Conservation (phyloP, 2,113 vertebrate genomes). For the Pungitius pungitius region DNA sequence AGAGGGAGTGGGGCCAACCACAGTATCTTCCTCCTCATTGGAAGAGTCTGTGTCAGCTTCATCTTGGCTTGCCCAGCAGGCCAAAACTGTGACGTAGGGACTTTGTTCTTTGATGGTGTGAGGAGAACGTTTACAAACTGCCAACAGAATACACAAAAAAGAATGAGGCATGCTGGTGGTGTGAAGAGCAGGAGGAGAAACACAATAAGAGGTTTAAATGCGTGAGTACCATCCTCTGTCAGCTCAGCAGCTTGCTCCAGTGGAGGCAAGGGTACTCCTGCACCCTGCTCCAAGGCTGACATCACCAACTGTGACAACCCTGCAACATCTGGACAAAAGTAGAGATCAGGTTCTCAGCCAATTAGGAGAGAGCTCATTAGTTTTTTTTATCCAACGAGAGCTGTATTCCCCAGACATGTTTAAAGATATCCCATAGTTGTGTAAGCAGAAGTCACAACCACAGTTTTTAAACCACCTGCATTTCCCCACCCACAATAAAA, state of each 20-base stretch:
- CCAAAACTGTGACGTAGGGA: conserved; percentile 21
- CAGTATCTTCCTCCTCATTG: conserved; percentile 64
- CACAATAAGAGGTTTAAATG: background rate
- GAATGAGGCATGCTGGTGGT: background rate
- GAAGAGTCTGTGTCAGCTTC: conserved; percentile 67
- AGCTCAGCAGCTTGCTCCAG: conserved; percentile 1
- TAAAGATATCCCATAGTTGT: background rate
- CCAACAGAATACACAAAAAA: background rate
- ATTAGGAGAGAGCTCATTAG: background rate
- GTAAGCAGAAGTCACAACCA: too few species aligned
- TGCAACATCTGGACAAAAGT: conserved; percentile 58
- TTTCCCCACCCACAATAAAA: background rate
- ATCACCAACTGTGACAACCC: conserved; percentile 53
- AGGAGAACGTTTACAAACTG: background rate
- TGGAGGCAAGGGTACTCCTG: conserved; percentile 20
- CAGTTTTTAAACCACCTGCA: too few species aligned
- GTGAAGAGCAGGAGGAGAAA: background rate
- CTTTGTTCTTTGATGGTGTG: conserved; percentile 2
- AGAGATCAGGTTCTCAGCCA: background rate
- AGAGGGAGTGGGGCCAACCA: background rate
- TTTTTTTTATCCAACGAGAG: background rate
- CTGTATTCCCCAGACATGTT: background rate
- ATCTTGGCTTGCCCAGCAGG: conserved; percentile 57
- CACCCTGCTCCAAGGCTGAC: conserved; percentile 24
- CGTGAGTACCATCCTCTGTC: conserved; percentile 22